Conservation (phyloP, 2,113 vertebrate genomes). For the Paedocypris sp. region DNA sequence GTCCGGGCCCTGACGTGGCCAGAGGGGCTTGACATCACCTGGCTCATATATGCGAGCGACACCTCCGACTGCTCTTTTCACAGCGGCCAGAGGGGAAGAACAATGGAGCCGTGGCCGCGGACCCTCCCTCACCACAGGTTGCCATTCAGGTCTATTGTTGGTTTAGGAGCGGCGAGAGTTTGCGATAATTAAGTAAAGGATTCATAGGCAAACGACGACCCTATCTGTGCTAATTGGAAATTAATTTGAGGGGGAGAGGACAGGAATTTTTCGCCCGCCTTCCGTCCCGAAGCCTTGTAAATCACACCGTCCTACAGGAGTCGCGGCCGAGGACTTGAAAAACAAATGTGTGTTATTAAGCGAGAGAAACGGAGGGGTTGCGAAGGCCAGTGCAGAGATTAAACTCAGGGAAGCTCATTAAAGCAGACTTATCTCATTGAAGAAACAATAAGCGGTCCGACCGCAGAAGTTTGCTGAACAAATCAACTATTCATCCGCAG, state of each 20-base stretch:
- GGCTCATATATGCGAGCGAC: conserved; percentile 14
- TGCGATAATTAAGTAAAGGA: conserved; percentile 25
- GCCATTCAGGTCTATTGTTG: conserved; percentile 21
- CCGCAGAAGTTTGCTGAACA: not conserved
- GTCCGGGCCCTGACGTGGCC: not conserved
- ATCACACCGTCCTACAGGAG: not conserved
- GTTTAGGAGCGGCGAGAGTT: conserved; percentile 11
- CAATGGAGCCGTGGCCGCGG: not conserved
- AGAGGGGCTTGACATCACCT: conserved; percentile 14
- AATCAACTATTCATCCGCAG: not conserved
- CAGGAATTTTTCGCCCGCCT: not conserved
- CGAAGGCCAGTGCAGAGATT: not conserved
- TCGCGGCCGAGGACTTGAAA: not conserved
- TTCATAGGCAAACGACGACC: conserved; percentile 21
- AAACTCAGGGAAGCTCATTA: not conserved
- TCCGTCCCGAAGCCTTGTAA: not conserved
- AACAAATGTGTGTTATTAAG: not conserved
- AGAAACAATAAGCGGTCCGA: not conserved
- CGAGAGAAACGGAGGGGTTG: not conserved
- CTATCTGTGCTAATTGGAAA: conserved; percentile 21
- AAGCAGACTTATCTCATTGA: conserved; percentile 1
- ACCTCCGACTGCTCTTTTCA: conserved; percentile 25
- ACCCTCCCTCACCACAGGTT: conserved; percentile 10
- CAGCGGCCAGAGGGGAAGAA: not conserved
- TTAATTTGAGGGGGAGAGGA: conserved; percentile 9